phyloP scores from a whole-genome alignment of 2,888 invertebrate species.

The Leptinotarsa haldemani region DNA sequence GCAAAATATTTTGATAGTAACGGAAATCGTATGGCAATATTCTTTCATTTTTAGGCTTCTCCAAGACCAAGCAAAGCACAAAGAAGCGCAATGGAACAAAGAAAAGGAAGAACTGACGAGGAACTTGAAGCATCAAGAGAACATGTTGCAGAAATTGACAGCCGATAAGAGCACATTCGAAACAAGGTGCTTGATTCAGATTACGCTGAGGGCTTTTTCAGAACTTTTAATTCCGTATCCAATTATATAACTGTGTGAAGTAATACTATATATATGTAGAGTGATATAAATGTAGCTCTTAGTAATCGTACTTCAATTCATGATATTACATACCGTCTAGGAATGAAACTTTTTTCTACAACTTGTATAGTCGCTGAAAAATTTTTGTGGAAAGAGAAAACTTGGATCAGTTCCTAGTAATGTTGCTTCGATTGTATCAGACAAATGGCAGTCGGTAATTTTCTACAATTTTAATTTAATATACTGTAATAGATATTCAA shows the following conservation, averaged over 20 bases:
- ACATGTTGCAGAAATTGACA: conserved; percentile 56
- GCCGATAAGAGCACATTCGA: conserved; percentile 59
- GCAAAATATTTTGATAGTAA: too few species aligned
- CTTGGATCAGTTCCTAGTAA: neutral
- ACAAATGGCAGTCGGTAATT: too few species aligned
- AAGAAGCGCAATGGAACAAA: conserved; percentile 59
- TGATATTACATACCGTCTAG: neutral
- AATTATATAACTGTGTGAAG: conserved; percentile 34
- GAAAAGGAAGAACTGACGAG: conserved; percentile 60
- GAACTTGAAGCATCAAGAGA: conserved; percentile 56
- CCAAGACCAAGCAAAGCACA: conserved; percentile 58
- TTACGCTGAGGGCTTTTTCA: conserved; percentile 61
- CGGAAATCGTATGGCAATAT: too few species aligned
- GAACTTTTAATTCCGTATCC: conserved; percentile 59
- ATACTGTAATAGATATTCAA: too few species aligned
- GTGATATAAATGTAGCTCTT: conserved; percentile 14
- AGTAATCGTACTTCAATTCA: neutral
- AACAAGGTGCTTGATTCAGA: conserved; percentile 63
- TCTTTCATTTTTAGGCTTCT: conserved; percentile 50
- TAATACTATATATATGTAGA: conserved; percentile 3
- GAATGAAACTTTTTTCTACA: neutral
- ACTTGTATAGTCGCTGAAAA: neutral
- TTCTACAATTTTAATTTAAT: too few species aligned
- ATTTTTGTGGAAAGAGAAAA: neutral
- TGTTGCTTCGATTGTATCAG: too few species aligned